Conservation (phyloP, 2,113 vertebrate genomes). For the Haemorhous mexicanus region DNA sequence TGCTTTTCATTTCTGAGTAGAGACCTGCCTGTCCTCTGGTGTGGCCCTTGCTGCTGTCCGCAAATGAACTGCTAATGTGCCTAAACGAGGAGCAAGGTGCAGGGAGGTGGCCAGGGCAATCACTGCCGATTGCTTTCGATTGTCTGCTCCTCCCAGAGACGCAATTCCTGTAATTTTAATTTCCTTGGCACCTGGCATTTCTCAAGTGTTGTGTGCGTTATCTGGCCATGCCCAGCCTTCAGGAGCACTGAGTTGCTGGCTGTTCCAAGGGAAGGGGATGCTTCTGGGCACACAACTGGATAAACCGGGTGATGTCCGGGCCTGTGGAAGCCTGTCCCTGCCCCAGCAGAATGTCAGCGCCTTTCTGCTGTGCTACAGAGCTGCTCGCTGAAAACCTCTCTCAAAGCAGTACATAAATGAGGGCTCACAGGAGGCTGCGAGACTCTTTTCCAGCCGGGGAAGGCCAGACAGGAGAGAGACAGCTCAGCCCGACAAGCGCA, state of each 20-base stretch:
- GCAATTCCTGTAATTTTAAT: background rate
- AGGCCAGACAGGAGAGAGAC: background rate
- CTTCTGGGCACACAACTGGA: background rate
- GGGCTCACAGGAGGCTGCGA: background rate
- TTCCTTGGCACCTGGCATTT: background rate
- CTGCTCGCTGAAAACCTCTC: background rate
- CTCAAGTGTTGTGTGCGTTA: background rate
- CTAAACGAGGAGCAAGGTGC: background rate
- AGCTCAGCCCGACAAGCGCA: background rate
- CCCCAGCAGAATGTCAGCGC: background rate
- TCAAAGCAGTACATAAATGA: background rate
- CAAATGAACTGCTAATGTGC: background rate
- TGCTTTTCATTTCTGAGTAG: background rate
- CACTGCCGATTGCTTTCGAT: background rate
- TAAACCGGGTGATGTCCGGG: background rate
- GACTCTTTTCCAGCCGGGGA: background rate
- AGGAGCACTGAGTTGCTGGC: background rate
- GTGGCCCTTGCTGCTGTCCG: background rate
- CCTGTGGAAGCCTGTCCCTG: background rate
- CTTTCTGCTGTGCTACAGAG: background rate
- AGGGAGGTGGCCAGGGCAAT: background rate
- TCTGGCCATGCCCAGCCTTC: background rate
- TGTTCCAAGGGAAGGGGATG: background rate
- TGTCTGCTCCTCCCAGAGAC: background rate
- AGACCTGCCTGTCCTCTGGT: background rate